Evolutionary conservation across 2,888 invertebrate species (phyloP).

Genomic region (Perithous albicinctus): DNA sequence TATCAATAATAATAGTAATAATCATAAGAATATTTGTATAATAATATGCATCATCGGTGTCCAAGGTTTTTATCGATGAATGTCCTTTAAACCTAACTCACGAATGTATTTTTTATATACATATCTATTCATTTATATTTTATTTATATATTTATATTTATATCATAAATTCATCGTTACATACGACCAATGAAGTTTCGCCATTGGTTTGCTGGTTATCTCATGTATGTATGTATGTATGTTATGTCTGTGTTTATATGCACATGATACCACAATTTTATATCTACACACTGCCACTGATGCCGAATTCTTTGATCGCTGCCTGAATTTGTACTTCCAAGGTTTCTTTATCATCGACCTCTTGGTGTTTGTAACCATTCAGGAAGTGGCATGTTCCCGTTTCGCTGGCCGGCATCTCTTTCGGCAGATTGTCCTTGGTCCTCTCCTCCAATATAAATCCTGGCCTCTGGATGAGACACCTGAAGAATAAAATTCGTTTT

Average conservation of each 20-base stretch:
- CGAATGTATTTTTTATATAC: slow-evolving; percentile 53
- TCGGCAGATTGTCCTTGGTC: slow-evolving; percentile 91
- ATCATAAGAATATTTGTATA: slow-evolving; percentile 52
- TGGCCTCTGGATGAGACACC: slow-evolving; percentile 91
- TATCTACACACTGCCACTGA: slow-evolving; percentile 85
- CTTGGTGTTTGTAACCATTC: slow-evolving; percentile 91
- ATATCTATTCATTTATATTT: slow-evolving; percentile 45
- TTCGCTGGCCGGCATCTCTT: slow-evolving; percentile 92
- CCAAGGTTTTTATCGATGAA: slow-evolving; percentile 40
- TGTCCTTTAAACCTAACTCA: slow-evolving; percentile 35
- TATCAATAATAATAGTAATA: slow-evolving; percentile 47
- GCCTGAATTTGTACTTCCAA: slow-evolving; percentile 89
- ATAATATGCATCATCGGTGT: slow-evolving; percentile 46
- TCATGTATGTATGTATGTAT: slow-evolving; percentile 49
- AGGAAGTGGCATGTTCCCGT: slow-evolving; percentile 95
- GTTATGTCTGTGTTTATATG: slow-evolving; percentile 29
- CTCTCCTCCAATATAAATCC: slow-evolving; percentile 92
- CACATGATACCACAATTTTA: slow-evolving; percentile 47
- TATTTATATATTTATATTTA: slow-evolving; percentile 46
- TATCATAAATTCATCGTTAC: slow-evolving; percentile 55
- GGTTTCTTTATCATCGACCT: slow-evolving; percentile 87
- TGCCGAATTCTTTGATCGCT: slow-evolving; percentile 88
- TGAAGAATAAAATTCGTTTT: slow-evolving; percentile 80
- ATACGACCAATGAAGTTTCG: slow-evolving; percentile 46
- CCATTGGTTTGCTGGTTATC: slow-evolving; percentile 46